Evolutionary conservation across 2,888 invertebrate genomes (phyloP).

Genomic region (Metellina segmentata): DNA sequence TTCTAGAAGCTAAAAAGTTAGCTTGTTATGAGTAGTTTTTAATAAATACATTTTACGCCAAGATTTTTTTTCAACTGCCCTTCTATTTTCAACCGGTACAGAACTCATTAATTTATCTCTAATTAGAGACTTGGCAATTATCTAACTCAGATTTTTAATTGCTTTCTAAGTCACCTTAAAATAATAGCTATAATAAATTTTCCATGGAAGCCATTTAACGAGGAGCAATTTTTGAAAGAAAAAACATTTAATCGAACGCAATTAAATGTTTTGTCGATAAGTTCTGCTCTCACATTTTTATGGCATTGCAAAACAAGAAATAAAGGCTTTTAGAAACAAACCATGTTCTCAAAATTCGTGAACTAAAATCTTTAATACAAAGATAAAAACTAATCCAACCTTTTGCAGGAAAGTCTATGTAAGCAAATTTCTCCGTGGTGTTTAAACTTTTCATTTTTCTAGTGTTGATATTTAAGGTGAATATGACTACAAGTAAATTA

Average conservation of each 20-base stretch:
- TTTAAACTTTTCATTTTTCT: too few species aligned
- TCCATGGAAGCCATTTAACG: background rate
- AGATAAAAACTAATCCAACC: background rate
- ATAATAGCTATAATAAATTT: background rate
- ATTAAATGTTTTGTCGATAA: background rate
- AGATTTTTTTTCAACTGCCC: too few species aligned
- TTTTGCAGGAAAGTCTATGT: background rate
- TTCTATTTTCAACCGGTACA: background rate
- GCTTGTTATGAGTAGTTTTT: too few species aligned
- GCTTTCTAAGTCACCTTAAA: background rate
- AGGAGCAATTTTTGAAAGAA: background rate
- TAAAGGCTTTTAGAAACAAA: background rate
- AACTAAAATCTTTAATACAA: background rate
- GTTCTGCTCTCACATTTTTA: background rate
- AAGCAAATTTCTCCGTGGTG: too few species aligned
- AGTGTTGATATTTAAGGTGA: too few species aligned
- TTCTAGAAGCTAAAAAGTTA: too few species aligned
- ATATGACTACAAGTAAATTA: too few species aligned
- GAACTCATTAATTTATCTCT: slow-evolving; percentile 35
- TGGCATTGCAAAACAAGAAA: background rate
- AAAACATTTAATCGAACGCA: background rate
- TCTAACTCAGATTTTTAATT: background rate
- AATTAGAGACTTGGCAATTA: slow-evolving; percentile 39
- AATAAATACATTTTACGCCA: too few species aligned
- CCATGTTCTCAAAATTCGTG: background rate